Evolutionary conservation across 2,888 invertebrate genomes (phyloP).

Genomic region (Calliscelio sp.): DNA sequence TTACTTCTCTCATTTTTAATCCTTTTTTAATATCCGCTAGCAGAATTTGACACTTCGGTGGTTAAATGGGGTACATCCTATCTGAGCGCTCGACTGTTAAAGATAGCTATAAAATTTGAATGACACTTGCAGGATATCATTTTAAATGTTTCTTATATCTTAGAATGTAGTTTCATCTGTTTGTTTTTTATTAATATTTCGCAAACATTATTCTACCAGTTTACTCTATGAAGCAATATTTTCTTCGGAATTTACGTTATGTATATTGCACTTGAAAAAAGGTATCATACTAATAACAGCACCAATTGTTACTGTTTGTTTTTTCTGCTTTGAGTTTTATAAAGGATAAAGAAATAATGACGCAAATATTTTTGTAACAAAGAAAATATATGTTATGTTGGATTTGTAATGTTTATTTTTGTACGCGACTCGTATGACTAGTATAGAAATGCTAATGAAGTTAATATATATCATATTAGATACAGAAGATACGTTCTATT

Average conservation of each 20-base stretch:
- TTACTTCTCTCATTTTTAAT: conserved; percentile 19
- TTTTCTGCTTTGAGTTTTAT: not conserved
- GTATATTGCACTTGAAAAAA: not conserved
- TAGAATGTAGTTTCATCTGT: conserved; percentile 11
- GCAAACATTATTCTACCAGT: conserved; percentile 8
- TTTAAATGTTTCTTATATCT: conserved; percentile 39
- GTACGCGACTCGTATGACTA: too few species aligned
- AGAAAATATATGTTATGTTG: too few species aligned
- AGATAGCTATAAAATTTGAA: conserved; percentile 63
- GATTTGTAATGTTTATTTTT: too few species aligned
- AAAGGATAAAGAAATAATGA: too few species aligned
- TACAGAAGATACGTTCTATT: not conserved
- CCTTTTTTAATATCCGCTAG: conserved; percentile 46
- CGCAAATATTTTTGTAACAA: too few species aligned
- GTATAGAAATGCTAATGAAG: too few species aligned
- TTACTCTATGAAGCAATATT: not conserved
- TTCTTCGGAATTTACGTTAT: not conserved
- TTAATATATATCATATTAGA: too few species aligned
- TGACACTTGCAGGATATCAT: conserved; percentile 42
- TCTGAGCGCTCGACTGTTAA: conserved; percentile 53
- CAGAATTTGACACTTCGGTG: conserved; percentile 54
- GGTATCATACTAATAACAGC: not conserved
- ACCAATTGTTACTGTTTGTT: not conserved
- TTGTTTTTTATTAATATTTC: conserved; percentile 24
- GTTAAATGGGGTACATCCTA: conserved; percentile 60